Percentiles rank a stretch among this genome's conserved stretches.
Conservation (phyloP, 2,113 vertebrate genomes). For the Ptilonorhynchus violaceus region DNA sequence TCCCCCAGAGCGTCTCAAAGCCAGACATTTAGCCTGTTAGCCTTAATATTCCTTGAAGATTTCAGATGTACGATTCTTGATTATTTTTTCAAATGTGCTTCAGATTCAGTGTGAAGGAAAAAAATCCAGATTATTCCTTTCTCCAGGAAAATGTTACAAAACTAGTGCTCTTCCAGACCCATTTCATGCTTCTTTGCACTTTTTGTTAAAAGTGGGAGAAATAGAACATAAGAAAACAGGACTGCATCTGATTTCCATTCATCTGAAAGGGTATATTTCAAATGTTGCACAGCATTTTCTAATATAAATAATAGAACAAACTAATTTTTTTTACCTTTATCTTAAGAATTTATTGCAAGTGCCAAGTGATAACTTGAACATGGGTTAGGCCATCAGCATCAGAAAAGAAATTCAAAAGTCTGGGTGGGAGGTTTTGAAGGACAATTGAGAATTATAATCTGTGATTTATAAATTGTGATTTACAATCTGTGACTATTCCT, state of each 20-base stretch:
- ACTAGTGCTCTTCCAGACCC: neutral
- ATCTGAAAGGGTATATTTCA: neutral
- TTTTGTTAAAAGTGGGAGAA: neutral
- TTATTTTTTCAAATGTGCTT: neutral
- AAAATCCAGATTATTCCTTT: neutral
- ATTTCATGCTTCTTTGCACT: neutral
- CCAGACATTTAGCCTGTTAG: neutral
- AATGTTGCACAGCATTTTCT: neutral
- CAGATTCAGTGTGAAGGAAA: neutral
- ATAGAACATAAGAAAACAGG: neutral
- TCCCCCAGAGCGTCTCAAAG: neutral
- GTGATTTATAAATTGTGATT: neutral
- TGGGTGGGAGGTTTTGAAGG: neutral
- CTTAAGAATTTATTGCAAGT: neutral
- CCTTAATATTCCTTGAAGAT: neutral
- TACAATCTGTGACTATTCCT: neutral
- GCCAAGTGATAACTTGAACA: neutral
- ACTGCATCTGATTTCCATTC: neutral
- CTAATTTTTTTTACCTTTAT: neutral
- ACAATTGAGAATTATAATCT: neutral
- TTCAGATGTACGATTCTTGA: neutral
- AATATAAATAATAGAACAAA: neutral
- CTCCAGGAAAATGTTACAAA: neutral
- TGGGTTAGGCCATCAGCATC: neutral
- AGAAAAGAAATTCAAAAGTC: neutral